These are phyloP conservation scores for Drosophila lacertosa DNA, from an alignment of 1,140 invertebrate genomes.

Conservation along the genomic window DNA sequence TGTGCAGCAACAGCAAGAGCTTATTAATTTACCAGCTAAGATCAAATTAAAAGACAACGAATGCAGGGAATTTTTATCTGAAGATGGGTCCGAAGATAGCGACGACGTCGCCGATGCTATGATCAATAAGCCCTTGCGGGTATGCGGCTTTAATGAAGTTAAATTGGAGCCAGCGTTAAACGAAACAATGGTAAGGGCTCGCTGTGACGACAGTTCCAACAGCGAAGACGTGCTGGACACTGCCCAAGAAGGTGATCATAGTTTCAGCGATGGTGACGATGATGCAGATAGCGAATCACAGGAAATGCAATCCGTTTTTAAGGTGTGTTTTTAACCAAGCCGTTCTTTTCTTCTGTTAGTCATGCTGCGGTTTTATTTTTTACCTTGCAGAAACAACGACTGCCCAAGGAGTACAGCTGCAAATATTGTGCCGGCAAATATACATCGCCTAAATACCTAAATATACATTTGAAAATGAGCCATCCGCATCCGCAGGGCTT, in stretches of 20 bases:
- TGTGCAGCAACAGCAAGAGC: neutral
- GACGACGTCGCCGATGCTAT: slow-evolving; percentile 1
- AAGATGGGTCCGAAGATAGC: slow-evolving; percentile 6
- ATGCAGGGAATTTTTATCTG: neutral
- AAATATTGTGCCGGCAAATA: slow-evolving; percentile 60
- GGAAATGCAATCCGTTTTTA: slow-evolving; percentile 54
- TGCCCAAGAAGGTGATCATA: neutral
- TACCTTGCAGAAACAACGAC: slow-evolving; percentile 31
- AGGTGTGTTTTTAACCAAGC: slow-evolving; percentile 28
- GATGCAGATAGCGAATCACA: slow-evolving; percentile 5
- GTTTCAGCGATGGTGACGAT: slow-evolving; percentile 12
- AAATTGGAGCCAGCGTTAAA: neutral
- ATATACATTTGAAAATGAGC: slow-evolving; percentile 62
- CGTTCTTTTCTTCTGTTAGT: too few species aligned
- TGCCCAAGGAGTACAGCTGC: slow-evolving; percentile 57
- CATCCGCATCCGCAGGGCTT: slow-evolving; percentile 67
- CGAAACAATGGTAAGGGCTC: neutral
- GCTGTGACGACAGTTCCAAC: neutral
- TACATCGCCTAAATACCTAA: slow-evolving; percentile 62
- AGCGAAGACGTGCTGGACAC: slow-evolving; percentile 15
- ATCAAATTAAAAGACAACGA: neutral
- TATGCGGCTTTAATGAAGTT: slow-evolving; percentile 2
- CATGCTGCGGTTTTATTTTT: neutral
- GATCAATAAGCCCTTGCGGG: neutral
- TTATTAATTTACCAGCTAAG: neutral